Evolutionary conservation across 2,113 vertebrate genomes (phyloP), one percentile per base, ranked within the genome.

Genomic region (Delphinus delphis): DNA sequence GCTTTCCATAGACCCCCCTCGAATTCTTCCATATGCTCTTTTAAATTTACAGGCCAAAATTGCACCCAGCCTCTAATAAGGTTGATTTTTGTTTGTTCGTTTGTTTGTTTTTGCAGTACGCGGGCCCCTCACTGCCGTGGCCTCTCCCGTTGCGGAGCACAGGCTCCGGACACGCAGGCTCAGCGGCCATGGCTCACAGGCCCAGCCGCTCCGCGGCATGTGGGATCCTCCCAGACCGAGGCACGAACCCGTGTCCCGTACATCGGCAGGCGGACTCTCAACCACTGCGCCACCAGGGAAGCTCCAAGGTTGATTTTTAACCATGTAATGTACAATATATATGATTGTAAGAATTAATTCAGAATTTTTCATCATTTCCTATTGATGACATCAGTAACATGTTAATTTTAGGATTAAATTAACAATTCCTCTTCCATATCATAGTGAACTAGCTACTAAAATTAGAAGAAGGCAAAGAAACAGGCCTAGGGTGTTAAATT

Each of bases 381-480:
- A 65, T 13, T 89, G 62, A 96, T 96, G 60, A 82, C 33, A 77
- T 95, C 60, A 80, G 58, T 71, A 76, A 79, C 41, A 71, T 82
- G 55, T 77, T 86, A 70, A 94, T 83, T 96, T 83, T 86, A 68
- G 90, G 58, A 77, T 63, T 74, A 80, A 86, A 89, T 38, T 63
- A 74, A 73, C 1, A 74, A 60, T 53, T 90, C n/a, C 31, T 80
- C 28, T 88, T 86, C 33, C 86, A 67, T 36, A 83, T 71, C 44
- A 95, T 41, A 60, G 17, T 83, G 87, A 95, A 97, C 25, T 70
- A 60, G 67, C n/a, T 53, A 96, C 21, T 76, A 33, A 96, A 91
- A 77, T 88, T 74, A 55, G 25, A 89, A 86, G 38, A 79, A 82
- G 44, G 55, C 31, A 67, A 77, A 68, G 63, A 91, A 89, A 79